Evolutionary conservation across 1,140 invertebrate species (phyloP), one percentile per base, ranked within the genome.

Genomic region (Nymphalis io): DNA sequence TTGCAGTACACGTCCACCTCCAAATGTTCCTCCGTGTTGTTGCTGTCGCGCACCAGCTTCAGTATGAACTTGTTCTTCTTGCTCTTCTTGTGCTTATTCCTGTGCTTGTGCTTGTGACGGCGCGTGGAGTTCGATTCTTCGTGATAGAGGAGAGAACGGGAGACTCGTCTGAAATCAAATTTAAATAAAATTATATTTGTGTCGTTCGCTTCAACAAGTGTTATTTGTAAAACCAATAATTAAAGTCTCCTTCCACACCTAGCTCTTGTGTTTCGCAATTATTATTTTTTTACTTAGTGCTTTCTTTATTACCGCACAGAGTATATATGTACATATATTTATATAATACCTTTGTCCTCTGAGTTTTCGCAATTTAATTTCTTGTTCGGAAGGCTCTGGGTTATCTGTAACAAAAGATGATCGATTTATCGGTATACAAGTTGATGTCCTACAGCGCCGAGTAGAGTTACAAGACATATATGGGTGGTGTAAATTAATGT

Each of bases 1-100:
- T 62, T 69, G 75, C 88, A 90, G 66, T 81, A 80, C 4, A 89
- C 66, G 42, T 87, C 87, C n/a, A 80, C 74, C 68, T 90, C 88
- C 27, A 90, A 59, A 55, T 90, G 87, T 8, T 89, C 77, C 18
- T 79, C 76, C 0, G 74, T 61, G 33, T 58, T 53, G 68, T 84
- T 83, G 8, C 0, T 5, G 1, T 11, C 13, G 3, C 58, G 77
- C 6, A 83, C 23, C 38, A 90, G 60, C 55, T 76, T 78, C 61
- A 90, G 57, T 3, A 90, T 81, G 73, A 90, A 90, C 68, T 90
- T 90, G 76, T 90, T 84, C 72, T 87, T 87, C 2, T 70, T 80
- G 2, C 44, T 58, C 53, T 73, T 68, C 33, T 73, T 74, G 38
- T 58, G 58, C 38, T 73, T 76, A 46, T 76, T 74, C 38, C 53